Base-by-base conservation (phyloP, 2,113 vertebrate species). In the Pseudopipra pipra region DNA sequence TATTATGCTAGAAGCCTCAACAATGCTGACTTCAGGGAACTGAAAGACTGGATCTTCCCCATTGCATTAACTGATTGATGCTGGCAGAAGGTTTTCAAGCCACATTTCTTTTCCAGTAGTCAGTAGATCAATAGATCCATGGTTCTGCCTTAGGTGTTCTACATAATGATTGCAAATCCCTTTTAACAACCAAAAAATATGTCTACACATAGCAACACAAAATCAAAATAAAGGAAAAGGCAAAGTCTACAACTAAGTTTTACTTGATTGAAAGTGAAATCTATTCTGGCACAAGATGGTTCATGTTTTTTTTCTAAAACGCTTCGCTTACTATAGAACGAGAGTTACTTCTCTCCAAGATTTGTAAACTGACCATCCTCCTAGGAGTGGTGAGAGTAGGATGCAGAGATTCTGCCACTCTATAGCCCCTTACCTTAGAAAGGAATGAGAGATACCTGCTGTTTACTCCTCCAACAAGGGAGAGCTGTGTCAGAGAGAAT, bases 101-200 rank as follows among this genome's bases (percentile, higher is more conserved):
- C 72, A 80, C 55, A 43, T 83, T 93, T 94, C 75, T 94, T 91
- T 76, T 67, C 67, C 25, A 58, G 30, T 58, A 71, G 55, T 88
- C 85, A 76, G 54, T n/a, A 93, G 63, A 88, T 85, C 88, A 90
- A 93, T 66, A 94, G 67, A 88, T 82, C 62, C 62, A 91, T 28
- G 37, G 22, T 51, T 43, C 46, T 66, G 55, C 46, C 79, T 86
- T 23, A 35, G 25, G 43, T 90, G 20, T 55, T 90, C 68, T 39
- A 84, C 73, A 75, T 73, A 59, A 75, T 35, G 43, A 43, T 16
- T 70, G 20, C 37, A 86, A 74, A 30, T 66, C 39, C 61, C 16
- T 85, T 77, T 71, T 71, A 71, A 51, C 14, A 30, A 63, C 14
- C 7, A 16, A 39, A 87, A 94, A 84, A 30, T 49, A 41, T 46